Evolutionary conservation across 2,797 vertebrate species (phyloP).

Genomic region (Acanthurus leucopareius): DNA sequence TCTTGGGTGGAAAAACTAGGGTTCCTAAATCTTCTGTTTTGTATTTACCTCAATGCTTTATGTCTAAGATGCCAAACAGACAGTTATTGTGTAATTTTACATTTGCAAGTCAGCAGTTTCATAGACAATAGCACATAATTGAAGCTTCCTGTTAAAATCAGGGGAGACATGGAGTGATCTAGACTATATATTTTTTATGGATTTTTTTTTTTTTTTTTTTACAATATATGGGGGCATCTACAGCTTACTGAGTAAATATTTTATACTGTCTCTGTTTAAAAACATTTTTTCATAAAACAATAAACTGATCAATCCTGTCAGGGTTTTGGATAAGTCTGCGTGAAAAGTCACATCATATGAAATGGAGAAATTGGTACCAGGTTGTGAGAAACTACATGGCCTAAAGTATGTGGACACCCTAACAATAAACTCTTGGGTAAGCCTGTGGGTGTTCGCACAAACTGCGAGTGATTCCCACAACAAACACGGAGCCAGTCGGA

Average conservation of each 20-base stretch:
- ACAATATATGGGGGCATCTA: not conserved
- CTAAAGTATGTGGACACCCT: not conserved
- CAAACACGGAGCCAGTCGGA: not conserved
- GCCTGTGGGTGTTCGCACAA: not conserved
- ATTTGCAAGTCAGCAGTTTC: not conserved
- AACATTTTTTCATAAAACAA: not conserved
- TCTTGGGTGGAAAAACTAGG: not conserved
- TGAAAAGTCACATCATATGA: not conserved
- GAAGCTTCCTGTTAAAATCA: not conserved
- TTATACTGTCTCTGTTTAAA: not conserved
- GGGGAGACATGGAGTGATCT: not conserved
- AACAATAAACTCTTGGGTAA: not conserved
- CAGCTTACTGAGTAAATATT: not conserved
- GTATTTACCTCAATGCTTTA: not conserved
- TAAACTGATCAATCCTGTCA: not conserved
- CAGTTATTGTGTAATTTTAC: not conserved
- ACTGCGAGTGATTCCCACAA: not conserved
- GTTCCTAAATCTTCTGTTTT: not conserved
- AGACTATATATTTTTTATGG: not conserved
- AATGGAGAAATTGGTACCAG: not conserved
- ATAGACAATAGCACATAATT: not conserved
- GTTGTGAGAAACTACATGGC: not conserved
- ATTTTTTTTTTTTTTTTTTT: too few relatives aligned
- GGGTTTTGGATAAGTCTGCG: not conserved
- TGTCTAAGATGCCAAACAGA: not conserved